phyloP scores from a whole-genome alignment of 2,797 vertebrate genomes.

The Bovichtus diacanthus region DNA sequence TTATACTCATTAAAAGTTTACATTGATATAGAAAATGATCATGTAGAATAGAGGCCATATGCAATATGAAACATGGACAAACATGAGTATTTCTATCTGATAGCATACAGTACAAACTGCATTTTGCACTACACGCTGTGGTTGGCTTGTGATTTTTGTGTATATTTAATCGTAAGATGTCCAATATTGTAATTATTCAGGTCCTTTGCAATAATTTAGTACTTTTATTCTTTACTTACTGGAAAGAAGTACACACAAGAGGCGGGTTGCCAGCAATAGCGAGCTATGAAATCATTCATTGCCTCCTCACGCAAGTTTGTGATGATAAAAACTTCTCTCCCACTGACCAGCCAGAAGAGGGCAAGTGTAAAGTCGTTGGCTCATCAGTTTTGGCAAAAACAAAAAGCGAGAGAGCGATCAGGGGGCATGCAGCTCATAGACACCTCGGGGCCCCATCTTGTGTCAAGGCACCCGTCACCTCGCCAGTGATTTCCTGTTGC shows the following conservation, averaged over 20 bases:
- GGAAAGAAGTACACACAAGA: background rate
- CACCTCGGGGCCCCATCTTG: constrained; percentile 64
- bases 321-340: constrained; percentile 25
- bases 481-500: constrained; percentile 80
- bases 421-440: constrained; percentile 49
- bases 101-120: background rate
- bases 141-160: background rate
- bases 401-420: constrained; percentile 31
- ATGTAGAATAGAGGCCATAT: no score
- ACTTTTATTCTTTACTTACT: constrained; percentile 9
- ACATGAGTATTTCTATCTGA: background rate
- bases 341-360: constrained; percentile 15
- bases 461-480: constrained; percentile 79
- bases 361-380: constrained; percentile 38
- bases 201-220: background rate
- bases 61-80: background rate
- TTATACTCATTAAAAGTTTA: background rate
- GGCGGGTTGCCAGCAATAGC: background rate
- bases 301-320: background rate
- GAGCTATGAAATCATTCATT: background rate
- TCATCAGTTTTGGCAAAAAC: constrained; percentile 49
- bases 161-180: background rate
- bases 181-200: background rate
- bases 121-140: background rate
- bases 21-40: background rate